phyloP scores from a whole-genome alignment of 1,140 invertebrate genomes.

The Bombus impatiens region DNA sequence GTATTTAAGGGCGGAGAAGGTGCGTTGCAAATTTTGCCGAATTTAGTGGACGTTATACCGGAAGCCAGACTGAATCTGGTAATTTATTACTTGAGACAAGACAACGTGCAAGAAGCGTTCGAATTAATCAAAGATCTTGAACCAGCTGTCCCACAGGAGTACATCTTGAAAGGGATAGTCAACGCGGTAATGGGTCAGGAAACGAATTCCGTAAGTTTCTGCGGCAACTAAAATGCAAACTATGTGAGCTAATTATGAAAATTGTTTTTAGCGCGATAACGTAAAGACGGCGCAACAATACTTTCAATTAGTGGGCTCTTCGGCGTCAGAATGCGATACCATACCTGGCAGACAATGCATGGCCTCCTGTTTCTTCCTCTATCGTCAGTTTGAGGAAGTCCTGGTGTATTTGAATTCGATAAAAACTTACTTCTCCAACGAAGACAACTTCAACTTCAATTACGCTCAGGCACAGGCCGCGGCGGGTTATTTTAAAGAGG shows the following conservation, averaged over 20 bases:
- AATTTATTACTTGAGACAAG: slow-evolving; percentile 96
- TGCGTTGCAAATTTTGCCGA: slow-evolving; percentile 94
- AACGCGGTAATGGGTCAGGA: slow-evolving; percentile 97
- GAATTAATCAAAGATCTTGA: slow-evolving; percentile 96
- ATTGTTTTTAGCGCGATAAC: slow-evolving; percentile 90
- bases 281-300: slow-evolving; percentile 97
- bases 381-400: slow-evolving; percentile 97
- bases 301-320: slow-evolving; percentile 97
- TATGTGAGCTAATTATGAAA: not conserved
- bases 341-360: slow-evolving; percentile 97
- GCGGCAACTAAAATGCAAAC: not conserved
- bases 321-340: slow-evolving; percentile 97
- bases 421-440: slow-evolving; percentile 97
- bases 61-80: slow-evolving; percentile 98
- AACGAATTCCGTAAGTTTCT: slow-evolving; percentile 89
- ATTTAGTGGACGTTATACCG: slow-evolving; percentile 96
- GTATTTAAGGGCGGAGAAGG: slow-evolving; percentile 97
- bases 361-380: slow-evolving; percentile 97
- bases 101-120: slow-evolving; percentile 95
- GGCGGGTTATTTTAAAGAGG: slow-evolving; percentile 96
- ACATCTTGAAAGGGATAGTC: slow-evolving; percentile 98
- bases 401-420: slow-evolving; percentile 98
- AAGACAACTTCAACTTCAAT: slow-evolving; percentile 99
- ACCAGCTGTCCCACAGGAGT: slow-evolving; percentile 96
- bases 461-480: slow-evolving; percentile 97